Evolutionary conservation across 2,888 invertebrate genomes (phyloP).

Genomic region (Drosophila maculinotata): DNA sequence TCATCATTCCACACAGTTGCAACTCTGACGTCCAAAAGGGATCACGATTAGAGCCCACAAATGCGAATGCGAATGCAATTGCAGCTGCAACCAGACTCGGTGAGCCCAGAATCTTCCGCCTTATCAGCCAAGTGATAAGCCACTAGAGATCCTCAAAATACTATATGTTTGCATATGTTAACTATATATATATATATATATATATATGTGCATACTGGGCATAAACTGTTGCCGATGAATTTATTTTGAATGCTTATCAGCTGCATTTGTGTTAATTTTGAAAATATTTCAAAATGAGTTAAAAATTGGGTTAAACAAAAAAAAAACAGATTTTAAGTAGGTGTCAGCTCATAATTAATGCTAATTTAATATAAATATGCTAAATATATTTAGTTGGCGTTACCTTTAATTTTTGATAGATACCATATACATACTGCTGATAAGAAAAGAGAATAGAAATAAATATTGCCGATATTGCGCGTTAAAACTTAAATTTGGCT

Average conservation of each 20-base stretch:
- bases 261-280: slow-evolving; percentile 4
- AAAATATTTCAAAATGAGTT: slow-evolving; percentile 6
- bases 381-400: no score
- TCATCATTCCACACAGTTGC: not conserved
- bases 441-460: no score
- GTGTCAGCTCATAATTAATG: no score
- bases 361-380: no score
- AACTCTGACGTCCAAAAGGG: not conserved
- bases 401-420: no score
- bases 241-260: slow-evolving; percentile 22
- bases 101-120: slow-evolving; percentile 5
- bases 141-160: no score
- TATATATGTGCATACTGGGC: no score
- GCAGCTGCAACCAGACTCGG: not conserved
- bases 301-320: not conserved
- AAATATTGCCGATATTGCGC: no score
- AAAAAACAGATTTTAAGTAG: not conserved
- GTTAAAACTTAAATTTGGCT: no score
- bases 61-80: slow-evolving; percentile 4
- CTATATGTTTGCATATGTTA: no score
- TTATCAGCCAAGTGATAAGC: slow-evolving; percentile 17
- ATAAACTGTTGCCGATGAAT: slow-evolving; percentile 9
- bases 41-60: not conserved
- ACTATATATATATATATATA: no score
- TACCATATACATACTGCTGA: no score